Evolutionary conservation across 1,140 invertebrate species (phyloP), one percentile per base, ranked within the genome.

Genomic region (Diabrotica virgifera): DNA sequence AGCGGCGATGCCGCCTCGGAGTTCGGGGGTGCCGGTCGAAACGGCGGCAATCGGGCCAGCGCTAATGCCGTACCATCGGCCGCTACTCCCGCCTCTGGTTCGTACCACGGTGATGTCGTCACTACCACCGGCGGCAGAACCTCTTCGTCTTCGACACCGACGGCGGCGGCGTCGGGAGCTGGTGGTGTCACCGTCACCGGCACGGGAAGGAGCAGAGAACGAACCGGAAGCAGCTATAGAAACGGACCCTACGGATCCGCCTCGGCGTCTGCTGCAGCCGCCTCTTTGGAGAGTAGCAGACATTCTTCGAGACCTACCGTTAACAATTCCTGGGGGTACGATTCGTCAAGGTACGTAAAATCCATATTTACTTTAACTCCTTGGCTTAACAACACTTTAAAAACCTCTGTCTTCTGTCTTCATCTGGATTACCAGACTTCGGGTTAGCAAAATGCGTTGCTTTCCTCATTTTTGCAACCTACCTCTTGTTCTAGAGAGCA

Each of bases 211-310:
- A 67, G 66, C 63, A 69, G 80, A 65, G 80, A 80, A 66, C 72
- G 78, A 36, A 65, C 78, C 56, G 40, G 40, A 5, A 46, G 40
- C 40, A n/a, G 40, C 40, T 82, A 81, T 71, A 70, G 83, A 63
- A 82, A 82, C 78, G 81, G 82, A 58, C 80, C 81, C 50, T 81
- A 80, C 70, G 72, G 77, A 61, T 73, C 76, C 63, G 73, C 74
- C 72, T 73, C 64, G 63, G 57, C 59, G 36, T 50, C 65, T 65
- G 65, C 57, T 61, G 65, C 55, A 57, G 52, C 51, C 63, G 55
- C 56, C 60, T 64, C 62, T 61, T 62, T 58, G 36, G 66, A 62
- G n/a, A 10, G 8, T 3, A 10, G 4, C 3, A 46, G 40, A 5
- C 40, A 46, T 46, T 46, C 40, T 46, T 46, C 40, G 40, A 46